These are phyloP conservation scores for Grallaria varia DNA, from an alignment of 2,113 vertebrate genomes.

Conservation along the genomic window DNA sequence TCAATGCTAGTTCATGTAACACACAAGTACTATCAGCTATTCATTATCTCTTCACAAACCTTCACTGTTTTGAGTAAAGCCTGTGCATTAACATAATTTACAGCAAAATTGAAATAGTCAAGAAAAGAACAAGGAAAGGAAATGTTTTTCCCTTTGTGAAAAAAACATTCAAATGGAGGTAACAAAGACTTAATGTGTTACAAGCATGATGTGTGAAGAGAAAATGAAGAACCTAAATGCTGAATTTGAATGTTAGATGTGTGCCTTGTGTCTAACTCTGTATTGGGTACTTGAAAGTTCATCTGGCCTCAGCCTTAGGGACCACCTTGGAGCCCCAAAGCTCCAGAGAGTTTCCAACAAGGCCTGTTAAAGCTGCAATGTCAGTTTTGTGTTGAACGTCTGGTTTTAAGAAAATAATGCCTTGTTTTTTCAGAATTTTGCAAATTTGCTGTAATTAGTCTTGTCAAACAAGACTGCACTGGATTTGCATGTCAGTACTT, in stretches of 20 bases:
- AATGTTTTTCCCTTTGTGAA: background rate
- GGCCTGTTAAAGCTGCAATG: background rate
- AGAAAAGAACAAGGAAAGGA: background rate
- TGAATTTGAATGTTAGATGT: background rate
- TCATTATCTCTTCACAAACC: background rate
- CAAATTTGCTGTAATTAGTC: background rate
- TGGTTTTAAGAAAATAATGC: background rate
- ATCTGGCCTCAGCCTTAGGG: background rate
- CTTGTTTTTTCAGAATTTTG: background rate
- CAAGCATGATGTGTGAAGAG: fast-evolving
- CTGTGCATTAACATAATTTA: background rate
- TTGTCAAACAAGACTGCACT: background rate
- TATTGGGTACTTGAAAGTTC: background rate
- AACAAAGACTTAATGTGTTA: background rate
- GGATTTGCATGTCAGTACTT: background rate
- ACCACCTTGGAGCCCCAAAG: background rate
- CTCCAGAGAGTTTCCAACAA: background rate
- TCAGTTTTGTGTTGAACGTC: background rate
- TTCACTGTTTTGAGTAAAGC: background rate
- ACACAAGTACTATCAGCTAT: background rate
- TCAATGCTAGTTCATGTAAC: background rate
- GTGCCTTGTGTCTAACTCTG: background rate
- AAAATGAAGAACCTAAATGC: background rate
- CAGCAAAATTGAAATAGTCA: background rate
- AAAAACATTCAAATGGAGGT: background rate